Base-by-base conservation (phyloP, 1,140 invertebrate species). In the Drosophila azteca region DNA sequence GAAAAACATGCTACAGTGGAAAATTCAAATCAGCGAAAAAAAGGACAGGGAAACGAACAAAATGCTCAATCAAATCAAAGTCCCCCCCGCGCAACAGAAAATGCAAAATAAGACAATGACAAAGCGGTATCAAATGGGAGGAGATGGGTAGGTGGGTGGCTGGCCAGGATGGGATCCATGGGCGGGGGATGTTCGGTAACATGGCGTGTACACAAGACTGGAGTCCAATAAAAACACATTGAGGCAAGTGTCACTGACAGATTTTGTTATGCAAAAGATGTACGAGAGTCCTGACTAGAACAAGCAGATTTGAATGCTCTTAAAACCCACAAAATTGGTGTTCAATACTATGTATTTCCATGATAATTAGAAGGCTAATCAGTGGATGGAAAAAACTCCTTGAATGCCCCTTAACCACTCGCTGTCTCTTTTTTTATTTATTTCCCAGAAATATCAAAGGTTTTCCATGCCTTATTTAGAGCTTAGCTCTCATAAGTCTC, bases 51-150 rank as follows among this genome's bases (percentile, higher is more conserved):
- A 39, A 11, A 26, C 52, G 62, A 70, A 71, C 50, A 50, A 85
- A 82, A 82, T 88, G 83, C 71, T 87, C 82, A 87, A 88, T 87
- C 82, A 87, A 87, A 88, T 87, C 83, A 88, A 79, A 87, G 74
- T 52, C 68, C 41, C 31, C 26, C 31, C 31, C 57, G 13, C 57
- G 13, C 50, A 51, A 74, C 60, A 74, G 6, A 26, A 75, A 78
- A 87, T 82, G 62, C 82, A 80, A 77, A 85, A 75, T 78, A 87
- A 85, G 74, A 87, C 81, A 87, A 85, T 73, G 55, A 79, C 68
- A 67, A 69, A 62, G 46, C 63, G 31, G 51, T 67, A 35, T 45
- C 58, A 51, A 52, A 68, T 29, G 24, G 9, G 0, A 15, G 6
- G 29, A 31, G 41, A 43, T 44, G 8, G 43, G 51, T 44, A 2